Evolutionary conservation across 2,888 invertebrate species (phyloP), one percentile per base, ranked within the genome.

Genomic region (Conchocele bisecta): DNA sequence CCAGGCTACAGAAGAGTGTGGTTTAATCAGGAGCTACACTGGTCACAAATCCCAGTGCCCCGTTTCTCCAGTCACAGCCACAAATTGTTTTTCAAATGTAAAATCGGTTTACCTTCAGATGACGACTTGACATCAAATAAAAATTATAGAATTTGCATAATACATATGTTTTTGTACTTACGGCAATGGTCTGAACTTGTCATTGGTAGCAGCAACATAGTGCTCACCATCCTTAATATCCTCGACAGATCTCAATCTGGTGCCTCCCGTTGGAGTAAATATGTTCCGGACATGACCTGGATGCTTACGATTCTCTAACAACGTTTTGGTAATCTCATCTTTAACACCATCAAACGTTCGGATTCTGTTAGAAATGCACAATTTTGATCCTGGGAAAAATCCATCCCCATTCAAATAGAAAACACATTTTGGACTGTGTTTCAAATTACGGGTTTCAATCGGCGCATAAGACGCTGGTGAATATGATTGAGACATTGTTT

Each of bases 361-460:
- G 39, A 69, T 44, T 56, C 64, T 57, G 39, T 66, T 58, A 22
- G 76, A 76, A 69, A 76, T 44, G 29, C 63, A 63, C 13, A 66
- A 33, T 51, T 29, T 58, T 7, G 54, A 35, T 0, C 59, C 65
- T 2, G 58, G 33, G 20, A 29, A 41, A 28, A 33, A 54, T 11
- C 20, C 3, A 53, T 73, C 72, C 1, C 72, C 72, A 59, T 76
- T 76, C 51, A 69, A 41, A 53, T 63, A 76, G 48, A 76, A 76
- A 20, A 56, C 26, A 63, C 72, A 72, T n/a, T 73, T 76, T 39
- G 63, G 66, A 33, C 66, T 60, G 17, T 37, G 53, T 59, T 76
- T 76, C 24, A 69, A 37, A 50, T 76, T 24, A 20, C 66, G 50
- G 1, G 61, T 69, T 48, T 76, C 72, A 3, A 66, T 46, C 1